A percentile compares a stretch with the other conserved stretches of the same genome.
Evolutionary conservation across 2,888 invertebrate species (phyloP).

Genomic region (Cryptosula pallasiana): DNA sequence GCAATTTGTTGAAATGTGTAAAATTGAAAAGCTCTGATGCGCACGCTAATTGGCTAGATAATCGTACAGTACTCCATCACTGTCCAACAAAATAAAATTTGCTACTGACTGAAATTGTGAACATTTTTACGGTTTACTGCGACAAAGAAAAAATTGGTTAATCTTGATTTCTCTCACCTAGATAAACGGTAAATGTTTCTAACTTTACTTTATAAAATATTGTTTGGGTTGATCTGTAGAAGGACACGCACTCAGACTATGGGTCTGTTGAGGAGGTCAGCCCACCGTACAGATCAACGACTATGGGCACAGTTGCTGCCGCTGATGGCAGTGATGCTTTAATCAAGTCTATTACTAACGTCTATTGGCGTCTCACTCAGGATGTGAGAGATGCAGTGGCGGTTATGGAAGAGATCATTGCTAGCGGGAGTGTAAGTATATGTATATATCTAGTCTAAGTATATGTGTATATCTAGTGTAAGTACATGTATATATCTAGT

Average conservation of each 20-base stretch:
- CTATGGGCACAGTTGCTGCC: background rate
- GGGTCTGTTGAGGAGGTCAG: background rate
- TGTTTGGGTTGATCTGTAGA: background rate
- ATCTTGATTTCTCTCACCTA: too few relatives aligned
- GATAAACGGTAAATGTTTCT: too few relatives aligned
- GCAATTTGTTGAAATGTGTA: too few relatives aligned
- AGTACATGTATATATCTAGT: background rate
- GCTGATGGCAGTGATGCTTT: background rate
- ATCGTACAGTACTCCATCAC: too few relatives aligned
- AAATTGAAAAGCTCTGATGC: too few relatives aligned
- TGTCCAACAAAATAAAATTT: too few relatives aligned
- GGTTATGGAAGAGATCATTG: constrained; percentile 11
- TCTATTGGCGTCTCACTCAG: background rate
- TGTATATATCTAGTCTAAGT: background rate
- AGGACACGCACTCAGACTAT: background rate
- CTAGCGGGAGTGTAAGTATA: constrained; percentile 9
- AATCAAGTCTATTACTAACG: background rate
- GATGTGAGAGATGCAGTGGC: background rate
- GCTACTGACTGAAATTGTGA: too few relatives aligned
- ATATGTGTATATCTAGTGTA: background rate
- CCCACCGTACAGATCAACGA: background rate
- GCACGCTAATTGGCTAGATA: too few relatives aligned
- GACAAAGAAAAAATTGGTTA: too few relatives aligned
- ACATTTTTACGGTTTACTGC: too few relatives aligned
- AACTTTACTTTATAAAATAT: too few relatives aligned